These are phyloP conservation scores for Leucozona laternaria DNA, from an alignment of 2,888 invertebrate species.

Conservation along the genomic window DNA sequence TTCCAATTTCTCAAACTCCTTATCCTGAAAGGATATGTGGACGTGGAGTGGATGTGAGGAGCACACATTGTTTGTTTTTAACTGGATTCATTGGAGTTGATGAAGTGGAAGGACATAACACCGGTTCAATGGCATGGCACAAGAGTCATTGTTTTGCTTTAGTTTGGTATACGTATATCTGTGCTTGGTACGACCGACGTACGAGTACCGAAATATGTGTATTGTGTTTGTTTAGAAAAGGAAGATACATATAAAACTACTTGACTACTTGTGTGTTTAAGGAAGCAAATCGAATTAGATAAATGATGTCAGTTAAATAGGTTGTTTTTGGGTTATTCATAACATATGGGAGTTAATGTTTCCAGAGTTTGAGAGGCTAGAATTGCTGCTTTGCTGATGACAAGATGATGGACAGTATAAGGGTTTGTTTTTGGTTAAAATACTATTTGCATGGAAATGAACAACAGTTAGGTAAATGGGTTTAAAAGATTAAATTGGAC, in stretches of 20 bases:
- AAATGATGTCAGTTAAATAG: constrained; percentile 64
- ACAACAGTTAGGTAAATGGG: constrained; percentile 1
- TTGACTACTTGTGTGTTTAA: constrained; percentile 26
- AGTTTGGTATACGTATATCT: background rate
- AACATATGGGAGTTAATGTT: constrained; percentile 45
- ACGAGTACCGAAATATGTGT: too few relatives aligned
- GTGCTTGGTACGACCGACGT: too few relatives aligned
- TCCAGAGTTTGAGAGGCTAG: constrained; percentile 9
- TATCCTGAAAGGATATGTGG: background rate
- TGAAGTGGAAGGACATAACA: constrained; percentile 71
- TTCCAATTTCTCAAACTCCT: constrained; percentile 62
- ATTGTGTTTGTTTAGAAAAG: background rate
- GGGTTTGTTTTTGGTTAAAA: constrained; percentile 30
- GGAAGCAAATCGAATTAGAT: constrained; percentile 61
- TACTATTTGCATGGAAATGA: constrained; percentile 28
- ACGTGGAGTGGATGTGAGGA: constrained; percentile 4
- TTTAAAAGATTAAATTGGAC: background rate
- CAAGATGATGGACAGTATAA: background rate
- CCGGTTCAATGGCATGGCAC: constrained; percentile 63
- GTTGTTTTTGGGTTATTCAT: constrained; percentile 59
- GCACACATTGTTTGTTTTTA: constrained; percentile 59
- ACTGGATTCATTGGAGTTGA: constrained; percentile 66
- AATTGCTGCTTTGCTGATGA: background rate
- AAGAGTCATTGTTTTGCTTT: constrained; percentile 63
- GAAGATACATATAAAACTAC: background rate